Percentiles rank a stretch among this genome's conserved stretches.
Conservation (phyloP, 2,797 vertebrate species). For the Fundulus diaphanus region DNA sequence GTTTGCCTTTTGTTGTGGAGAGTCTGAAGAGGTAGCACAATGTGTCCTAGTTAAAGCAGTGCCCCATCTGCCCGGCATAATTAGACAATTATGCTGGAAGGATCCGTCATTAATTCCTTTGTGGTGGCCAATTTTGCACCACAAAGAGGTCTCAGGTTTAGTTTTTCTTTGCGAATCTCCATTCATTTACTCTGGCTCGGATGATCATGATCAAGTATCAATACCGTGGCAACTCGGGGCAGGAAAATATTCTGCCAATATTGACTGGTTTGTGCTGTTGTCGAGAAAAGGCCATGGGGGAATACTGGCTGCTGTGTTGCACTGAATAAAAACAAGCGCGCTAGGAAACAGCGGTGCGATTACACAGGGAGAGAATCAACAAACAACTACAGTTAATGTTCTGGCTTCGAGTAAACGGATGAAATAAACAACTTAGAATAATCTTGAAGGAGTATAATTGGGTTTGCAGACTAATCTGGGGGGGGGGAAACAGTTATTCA, state of each 20-base stretch:
- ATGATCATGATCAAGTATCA: constrained; percentile 72
- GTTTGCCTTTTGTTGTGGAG: constrained; percentile 83
- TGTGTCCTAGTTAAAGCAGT: constrained; percentile 85
- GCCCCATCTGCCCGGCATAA: constrained; percentile 84
- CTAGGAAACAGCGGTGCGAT: constrained; percentile 50
- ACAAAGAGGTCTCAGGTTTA: constrained; percentile 78
- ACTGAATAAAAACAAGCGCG: constrained; percentile 69
- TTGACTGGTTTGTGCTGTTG: constrained; percentile 72
- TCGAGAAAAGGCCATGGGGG: constrained; percentile 69
- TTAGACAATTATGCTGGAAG: constrained; percentile 84
- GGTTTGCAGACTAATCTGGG: constrained; percentile 19
- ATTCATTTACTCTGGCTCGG: constrained; percentile 64
- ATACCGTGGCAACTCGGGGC: constrained; percentile 68
- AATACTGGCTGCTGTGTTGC: constrained; percentile 67
- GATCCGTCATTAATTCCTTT: constrained; percentile 83
- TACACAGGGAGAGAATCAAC: constrained; percentile 56
- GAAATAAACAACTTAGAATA: constrained; percentile 55
- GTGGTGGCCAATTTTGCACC: constrained; percentile 79
- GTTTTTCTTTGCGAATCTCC: constrained; percentile 72
- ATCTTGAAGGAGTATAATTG: constrained; percentile 35
- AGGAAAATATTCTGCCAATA: constrained; percentile 74
- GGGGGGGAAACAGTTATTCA: constrained; percentile 16
- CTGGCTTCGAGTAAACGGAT: constrained; percentile 47
- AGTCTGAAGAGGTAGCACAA: constrained; percentile 83
- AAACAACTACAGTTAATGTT: constrained; percentile 59